Evolutionary conservation across 2,888 invertebrate species (phyloP), one percentile per base, ranked within the genome.

Genomic region (Dicycla oo): DNA sequence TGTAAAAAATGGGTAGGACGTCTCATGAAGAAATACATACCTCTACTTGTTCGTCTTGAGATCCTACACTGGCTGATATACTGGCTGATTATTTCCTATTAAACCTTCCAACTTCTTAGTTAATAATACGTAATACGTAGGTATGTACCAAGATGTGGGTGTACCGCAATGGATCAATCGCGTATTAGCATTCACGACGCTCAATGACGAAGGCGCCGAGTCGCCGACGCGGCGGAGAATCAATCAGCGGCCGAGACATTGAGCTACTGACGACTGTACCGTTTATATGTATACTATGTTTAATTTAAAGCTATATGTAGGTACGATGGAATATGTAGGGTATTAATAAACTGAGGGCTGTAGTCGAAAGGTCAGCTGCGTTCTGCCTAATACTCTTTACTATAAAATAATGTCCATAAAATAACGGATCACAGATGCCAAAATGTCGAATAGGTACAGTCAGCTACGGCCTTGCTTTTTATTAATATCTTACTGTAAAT

Each of bases 181-280:
- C 7, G 23, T 53, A 54, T 78, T 80, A 62, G 43, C 47, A 73
- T 80, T 80, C 61, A 73, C 56, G 47, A 13, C 13, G 20, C 45
- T 56, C 80, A 66, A 57, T 73, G 61, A 73, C 43, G 26, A 15
- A 53, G 49, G 73, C 61, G 51, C n/a, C 56, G 61, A 61, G 47
- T 60, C 15, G 3, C 10, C 30, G 40, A 65, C 40, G 11, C 23
- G 47, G 34, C 30, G 45, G 23, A 26, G 80, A 73, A 66, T 57
- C 51, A 73, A 76, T 76, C 73, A 79, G 61, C n/a, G 30, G n/a
- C 23, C 30, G 30, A 66, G 23, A 65, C 30, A 65, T 43, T 43
- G 43, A 43, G 30, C 23, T 34, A 20, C 34, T 66, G 18, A 15
- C 10, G 13, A 15, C 23, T 20, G 20, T 23, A 18, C 13, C 34